phyloP scores from a whole-genome alignment of 2,797 vertebrate species.

The Thripadectes ignobilis region DNA sequence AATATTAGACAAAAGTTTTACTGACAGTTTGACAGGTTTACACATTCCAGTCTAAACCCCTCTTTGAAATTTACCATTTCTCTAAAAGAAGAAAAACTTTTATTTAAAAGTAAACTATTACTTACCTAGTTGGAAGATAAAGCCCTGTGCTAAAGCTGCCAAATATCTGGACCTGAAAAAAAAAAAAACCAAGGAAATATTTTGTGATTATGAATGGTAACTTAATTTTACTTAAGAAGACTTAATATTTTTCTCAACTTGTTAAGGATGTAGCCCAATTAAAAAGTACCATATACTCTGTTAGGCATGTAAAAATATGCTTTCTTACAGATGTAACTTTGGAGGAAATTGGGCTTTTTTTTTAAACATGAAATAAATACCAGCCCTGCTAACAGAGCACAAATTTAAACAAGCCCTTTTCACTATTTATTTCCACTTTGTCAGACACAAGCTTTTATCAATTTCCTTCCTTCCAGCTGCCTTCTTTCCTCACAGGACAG shows the following conservation, averaged over 20 bases:
- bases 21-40: background rate
- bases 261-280: background rate
- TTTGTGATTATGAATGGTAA: background rate
- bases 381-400: background rate
- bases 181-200: background rate
- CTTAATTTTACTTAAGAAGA: background rate
- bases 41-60: background rate
- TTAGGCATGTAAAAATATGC: background rate
- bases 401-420: background rate
- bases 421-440: background rate
- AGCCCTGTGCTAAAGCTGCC: conserved; percentile 98
- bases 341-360: background rate
- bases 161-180: conserved; percentile 92
- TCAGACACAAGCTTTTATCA: background rate
- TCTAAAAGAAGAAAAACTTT: background rate
- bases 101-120: background rate
- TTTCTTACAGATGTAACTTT: background rate
- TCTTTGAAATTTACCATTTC: background rate
- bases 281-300: background rate
- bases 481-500: background rate
- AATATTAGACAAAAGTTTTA: background rate
- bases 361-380: background rate
- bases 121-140: conserved; percentile 96
- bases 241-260: background rate
- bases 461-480: background rate